These are phyloP conservation scores for Andricus curvator DNA, from an alignment of 2,888 invertebrate species.

Conservation along the genomic window DNA sequence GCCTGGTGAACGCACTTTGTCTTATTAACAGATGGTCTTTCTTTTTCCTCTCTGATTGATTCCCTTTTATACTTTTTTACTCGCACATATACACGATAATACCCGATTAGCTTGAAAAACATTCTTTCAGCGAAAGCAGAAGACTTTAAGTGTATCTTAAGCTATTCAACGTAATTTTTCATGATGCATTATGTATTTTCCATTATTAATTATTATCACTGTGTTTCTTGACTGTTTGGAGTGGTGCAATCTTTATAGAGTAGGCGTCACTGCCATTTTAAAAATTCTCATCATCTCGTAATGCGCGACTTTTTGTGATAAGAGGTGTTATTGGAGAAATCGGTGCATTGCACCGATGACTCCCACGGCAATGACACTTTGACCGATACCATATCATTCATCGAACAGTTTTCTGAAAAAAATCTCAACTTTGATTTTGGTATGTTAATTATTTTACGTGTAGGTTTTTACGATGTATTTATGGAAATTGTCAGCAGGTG, in stretches of 20 bases:
- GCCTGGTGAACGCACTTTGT: constrained; percentile 52
- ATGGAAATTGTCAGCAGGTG: too few relatives aligned
- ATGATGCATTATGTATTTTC: not conserved
- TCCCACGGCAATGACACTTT: constrained; percentile 13
- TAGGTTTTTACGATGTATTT: too few relatives aligned
- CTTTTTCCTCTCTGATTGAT: constrained; percentile 16
- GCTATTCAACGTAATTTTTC: not conserved
- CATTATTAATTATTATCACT: constrained; percentile 7
- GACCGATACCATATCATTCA: constrained; percentile 29
- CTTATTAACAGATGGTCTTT: constrained; percentile 33
- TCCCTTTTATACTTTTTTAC: constrained; percentile 16
- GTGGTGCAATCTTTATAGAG: constrained; percentile 22
- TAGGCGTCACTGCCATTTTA: constrained; percentile 22
- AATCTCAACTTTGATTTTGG: not conserved
- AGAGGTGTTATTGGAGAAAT: constrained; percentile 38
- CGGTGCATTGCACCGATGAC: constrained; percentile 28
- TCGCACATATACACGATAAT: not conserved
- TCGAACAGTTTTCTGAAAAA: not conserved
- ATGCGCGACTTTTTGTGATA: not conserved
- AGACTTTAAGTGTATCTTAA: not conserved
- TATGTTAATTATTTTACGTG: too few relatives aligned
- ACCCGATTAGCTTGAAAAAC: not conserved
- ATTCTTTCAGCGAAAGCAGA: not conserved
- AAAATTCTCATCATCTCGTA: constrained; percentile 25
- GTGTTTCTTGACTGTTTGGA: constrained; percentile 9